phyloP scores from a whole-genome alignment of 2,797 vertebrate genomes.

The Scolopax bukidnonensis region DNA sequence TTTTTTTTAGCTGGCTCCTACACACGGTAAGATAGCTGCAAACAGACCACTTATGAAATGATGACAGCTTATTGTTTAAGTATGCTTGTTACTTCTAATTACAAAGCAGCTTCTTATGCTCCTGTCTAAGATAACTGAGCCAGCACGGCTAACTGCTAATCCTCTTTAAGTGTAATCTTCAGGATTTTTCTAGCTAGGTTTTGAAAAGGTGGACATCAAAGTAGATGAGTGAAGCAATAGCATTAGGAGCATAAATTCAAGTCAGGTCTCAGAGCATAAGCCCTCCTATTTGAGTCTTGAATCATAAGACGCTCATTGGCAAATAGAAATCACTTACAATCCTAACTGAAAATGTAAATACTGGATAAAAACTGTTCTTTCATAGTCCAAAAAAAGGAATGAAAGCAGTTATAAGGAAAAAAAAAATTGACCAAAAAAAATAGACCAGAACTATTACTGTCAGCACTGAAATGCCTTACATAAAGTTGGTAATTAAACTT shows the following conservation, averaged over 20 bases:
- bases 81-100: background rate
- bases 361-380: background rate
- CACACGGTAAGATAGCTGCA: background rate
- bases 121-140: background rate
- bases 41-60: slow-evolving; percentile 19
- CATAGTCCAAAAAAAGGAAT: background rate
- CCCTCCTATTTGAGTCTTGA: background rate
- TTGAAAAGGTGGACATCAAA: background rate
- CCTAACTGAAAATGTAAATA: background rate
- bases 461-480: background rate
- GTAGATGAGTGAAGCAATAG: background rate
- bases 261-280: background rate
- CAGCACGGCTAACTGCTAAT: background rate
- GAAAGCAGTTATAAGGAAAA: background rate
- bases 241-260: background rate
- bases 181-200: background rate
- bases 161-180: background rate
- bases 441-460: background rate
- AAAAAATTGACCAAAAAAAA: background rate
- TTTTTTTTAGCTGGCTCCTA: slow-evolving; percentile 30
- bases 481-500: background rate
- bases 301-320: background rate
- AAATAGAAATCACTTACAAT: background rate
- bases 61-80: slow-evolving; percentile 2
- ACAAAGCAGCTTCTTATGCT: slow-evolving; percentile 5